Evolutionary conservation across 2,797 vertebrate genomes (phyloP).

Genomic region (Cynodonichthys magdalenae): DNA sequence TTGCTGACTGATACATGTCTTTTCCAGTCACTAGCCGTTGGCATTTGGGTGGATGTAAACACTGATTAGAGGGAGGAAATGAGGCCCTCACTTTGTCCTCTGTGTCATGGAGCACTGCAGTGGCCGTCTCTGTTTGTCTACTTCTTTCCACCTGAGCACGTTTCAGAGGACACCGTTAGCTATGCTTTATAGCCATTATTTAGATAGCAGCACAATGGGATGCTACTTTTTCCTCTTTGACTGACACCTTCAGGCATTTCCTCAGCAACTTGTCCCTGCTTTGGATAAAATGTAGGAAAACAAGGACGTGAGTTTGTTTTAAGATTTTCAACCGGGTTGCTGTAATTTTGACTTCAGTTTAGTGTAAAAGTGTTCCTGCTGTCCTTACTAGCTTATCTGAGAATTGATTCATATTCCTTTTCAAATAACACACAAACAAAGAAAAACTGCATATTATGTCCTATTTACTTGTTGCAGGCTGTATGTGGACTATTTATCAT

Average conservation of each 20-base stretch:
- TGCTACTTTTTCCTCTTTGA: conserved; percentile 75
- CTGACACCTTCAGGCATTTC: conserved; percentile 75
- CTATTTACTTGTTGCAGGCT: conserved; percentile 20
- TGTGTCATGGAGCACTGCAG: conserved; percentile 79
- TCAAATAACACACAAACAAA: conserved; percentile 16
- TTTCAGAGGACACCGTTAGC: conserved; percentile 85
- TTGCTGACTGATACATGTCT: conserved; percentile 80
- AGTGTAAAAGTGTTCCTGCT: conserved; percentile 20
- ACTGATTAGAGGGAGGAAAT: conserved; percentile 83
- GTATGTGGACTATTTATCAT: conserved; percentile 61
- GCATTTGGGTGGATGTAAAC: conserved; percentile 79
- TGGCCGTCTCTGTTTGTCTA: conserved; percentile 81
- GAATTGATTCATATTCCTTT: neutral
- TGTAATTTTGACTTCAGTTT: conserved; percentile 11
- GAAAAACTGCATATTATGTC: conserved; percentile 1
- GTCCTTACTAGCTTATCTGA: conserved; percentile 30
- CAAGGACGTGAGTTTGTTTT: conserved; percentile 55
- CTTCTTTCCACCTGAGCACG: conserved; percentile 83
- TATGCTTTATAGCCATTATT: conserved; percentile 82
- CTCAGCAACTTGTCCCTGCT: conserved; percentile 54
- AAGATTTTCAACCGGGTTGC: conserved; percentile 22
- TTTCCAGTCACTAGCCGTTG: conserved; percentile 73
- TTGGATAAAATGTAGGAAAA: conserved; percentile 48
- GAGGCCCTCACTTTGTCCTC: conserved; percentile 83
- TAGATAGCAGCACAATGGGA: conserved; percentile 81